Evolutionary conservation across 2,888 invertebrate species (phyloP), one percentile per base, ranked within the genome.

Genomic region (Drosophila conformis): DNA sequence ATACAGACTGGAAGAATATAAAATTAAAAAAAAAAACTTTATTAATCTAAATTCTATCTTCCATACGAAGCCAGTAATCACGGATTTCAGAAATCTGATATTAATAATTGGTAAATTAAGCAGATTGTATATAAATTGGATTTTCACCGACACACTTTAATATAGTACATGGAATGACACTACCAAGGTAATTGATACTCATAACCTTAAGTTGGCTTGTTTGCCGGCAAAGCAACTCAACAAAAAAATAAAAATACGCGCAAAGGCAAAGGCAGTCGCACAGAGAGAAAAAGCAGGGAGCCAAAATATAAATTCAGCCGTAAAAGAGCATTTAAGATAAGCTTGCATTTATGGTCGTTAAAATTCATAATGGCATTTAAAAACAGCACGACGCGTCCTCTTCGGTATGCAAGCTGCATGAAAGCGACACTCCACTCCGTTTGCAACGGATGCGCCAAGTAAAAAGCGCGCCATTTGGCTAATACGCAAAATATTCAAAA

Each of bases 401-500:
- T 25, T 25, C 48, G 52, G 54, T 36, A 66, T 80, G 71, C 76
- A 76, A 81, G 46, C 60, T 78, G 82, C 82, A 82, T 65, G 78
- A 62, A 42, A 57, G 59, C 63, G 64, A 51, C 36, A 58, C 56
- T 63, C 54, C 38, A 38, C 53, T 59, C 57, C 48, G 56, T 56
- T 58, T 85, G 86, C 86, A 89, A 56, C 90, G 90, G 90, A 85
- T 83, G 88, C 76, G 86, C 71, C 83, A 86, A 86, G 90, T 88
- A 89, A 88, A 88, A 88, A 89, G 70, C 73, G 73, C 75, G 84
- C 87, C 87, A 87, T 87, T 87, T 89, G 82, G 90, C 87, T 87
- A 87, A 87, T 87, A 87, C 80, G 87, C 89, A 89, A 88, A 87
- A 87, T 87, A 90, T 90, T 88, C 90, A 90, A 86, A 88, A 88